These are phyloP conservation scores for Lepidiolamprologus cunningtoni DNA, from an alignment of 2,113 vertebrate species.

Conservation along the genomic window DNA sequence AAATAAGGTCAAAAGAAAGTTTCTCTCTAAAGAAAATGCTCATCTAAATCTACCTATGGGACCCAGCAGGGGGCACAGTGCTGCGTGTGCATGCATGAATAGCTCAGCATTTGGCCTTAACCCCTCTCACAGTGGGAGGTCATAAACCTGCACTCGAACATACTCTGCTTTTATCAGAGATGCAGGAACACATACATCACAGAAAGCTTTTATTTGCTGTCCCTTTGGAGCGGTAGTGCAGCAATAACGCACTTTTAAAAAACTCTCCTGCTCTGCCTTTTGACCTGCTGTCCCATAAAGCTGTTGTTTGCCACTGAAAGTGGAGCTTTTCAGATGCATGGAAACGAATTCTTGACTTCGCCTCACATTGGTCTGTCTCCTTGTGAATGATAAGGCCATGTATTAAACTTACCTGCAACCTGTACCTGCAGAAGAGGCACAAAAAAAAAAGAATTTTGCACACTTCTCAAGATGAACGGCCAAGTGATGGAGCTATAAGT, in stretches of 20 bases:
- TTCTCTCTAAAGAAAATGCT: background rate
- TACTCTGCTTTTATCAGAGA: background rate
- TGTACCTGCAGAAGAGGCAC: background rate
- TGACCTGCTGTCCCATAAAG: background rate
- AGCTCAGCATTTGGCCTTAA: constrained; percentile 37
- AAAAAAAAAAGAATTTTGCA: background rate
- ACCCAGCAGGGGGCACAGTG: constrained; percentile 13
- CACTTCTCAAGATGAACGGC: background rate
- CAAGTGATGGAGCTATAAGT: background rate
- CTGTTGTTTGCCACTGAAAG: background rate
- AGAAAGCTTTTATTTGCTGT: background rate
- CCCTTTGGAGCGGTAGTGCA: background rate
- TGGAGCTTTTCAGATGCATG: background rate
- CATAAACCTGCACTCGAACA: background rate
- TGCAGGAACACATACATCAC: background rate
- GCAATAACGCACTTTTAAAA: background rate
- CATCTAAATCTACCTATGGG: background rate
- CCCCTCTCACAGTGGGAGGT: constrained; percentile 26
- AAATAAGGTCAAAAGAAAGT: constrained; percentile 9
- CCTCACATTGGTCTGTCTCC: background rate
- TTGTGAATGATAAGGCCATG: background rate
- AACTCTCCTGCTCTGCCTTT: background rate
- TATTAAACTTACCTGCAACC: background rate
- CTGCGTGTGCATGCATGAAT: constrained; percentile 18
- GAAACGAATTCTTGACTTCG: rapidly evolving